Evolutionary conservation across 2,113 vertebrate genomes (phyloP), one percentile per base, ranked within the genome.

Genomic region (Cairina moschata): DNA sequence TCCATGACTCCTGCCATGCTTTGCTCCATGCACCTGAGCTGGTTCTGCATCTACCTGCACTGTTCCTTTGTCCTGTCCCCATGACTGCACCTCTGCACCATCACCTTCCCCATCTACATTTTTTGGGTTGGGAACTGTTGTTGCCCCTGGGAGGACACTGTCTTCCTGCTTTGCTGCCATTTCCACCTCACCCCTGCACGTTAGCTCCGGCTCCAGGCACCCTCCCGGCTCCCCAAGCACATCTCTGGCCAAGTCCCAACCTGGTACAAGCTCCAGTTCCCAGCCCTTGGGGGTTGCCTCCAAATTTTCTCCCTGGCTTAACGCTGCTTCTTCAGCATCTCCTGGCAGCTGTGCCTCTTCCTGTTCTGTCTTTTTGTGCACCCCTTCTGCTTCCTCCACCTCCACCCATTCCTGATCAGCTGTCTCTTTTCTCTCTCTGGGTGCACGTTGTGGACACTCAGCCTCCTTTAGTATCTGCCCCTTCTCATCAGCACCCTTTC

Each of bases 81-180:
- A 2, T 50, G 50, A 55, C 58, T 54, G 72, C 32, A 0, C 2
- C 59, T 60, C 91, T 0, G 0, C 50, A 3, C 48, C 9, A 14
- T 36, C 5, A 0, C 0, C 0, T 7, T 90, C 50, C 15, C 80
- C 46, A 0, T 63, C 26, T 76, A 18, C 54, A 89, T 25, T 12
- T 32, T 13, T 5, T 0, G 22, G 28, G 42, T 10, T 59, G 7
- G 60, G 14, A 80, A 38, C 58, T 68, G 2, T 85, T 11, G 62
- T 17, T 76, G 40, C 87, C 73, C 13, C 9, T 0, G 46, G 28
- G 21, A n/a, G 20, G 59, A 29, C 93, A 38, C 17, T 2, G 0
- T 15, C 36, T 22, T 58, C 44, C 4, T 3, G 68, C 28, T 63
- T 66, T 85, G 71, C 58, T 86, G 12, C 79, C 48, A 1, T 21